These are phyloP conservation scores for Hirtodrosophila alboralis DNA, from an alignment of 2,888 invertebrate species.

Conservation along the genomic window DNA sequence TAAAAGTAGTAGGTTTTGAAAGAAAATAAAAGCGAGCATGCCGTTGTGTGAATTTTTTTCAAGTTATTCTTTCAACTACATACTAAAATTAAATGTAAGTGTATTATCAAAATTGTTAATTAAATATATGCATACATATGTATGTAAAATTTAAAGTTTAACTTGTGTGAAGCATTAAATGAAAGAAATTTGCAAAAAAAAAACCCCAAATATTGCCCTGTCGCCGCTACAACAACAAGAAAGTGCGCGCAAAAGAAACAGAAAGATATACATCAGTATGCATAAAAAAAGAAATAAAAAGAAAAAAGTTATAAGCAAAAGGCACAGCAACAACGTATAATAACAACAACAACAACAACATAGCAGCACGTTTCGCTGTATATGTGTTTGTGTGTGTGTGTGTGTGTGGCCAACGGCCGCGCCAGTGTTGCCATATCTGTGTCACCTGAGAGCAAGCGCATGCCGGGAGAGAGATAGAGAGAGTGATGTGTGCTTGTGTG, in stretches of 20 bases:
- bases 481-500: conserved; percentile 12
- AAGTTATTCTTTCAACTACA: conserved; percentile 35
- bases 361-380: conserved; percentile 49
- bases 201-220: conserved; percentile 27
- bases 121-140: neutral
- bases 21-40: conserved; percentile 27
- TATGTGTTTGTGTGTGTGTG: conserved; percentile 17
- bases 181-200: conserved; percentile 44
- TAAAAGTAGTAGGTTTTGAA: conserved; percentile 3
- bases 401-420: conserved; percentile 30
- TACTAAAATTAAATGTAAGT: conserved; percentile 43
- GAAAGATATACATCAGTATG: conserved; percentile 11
- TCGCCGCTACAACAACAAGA: conserved; percentile 28
- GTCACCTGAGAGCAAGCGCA: conserved; percentile 49
- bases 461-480: conserved; percentile 34
- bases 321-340: conserved; percentile 29
- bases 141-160: neutral
- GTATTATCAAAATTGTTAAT: too few species aligned
- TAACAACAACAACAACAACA: conserved; percentile 39
- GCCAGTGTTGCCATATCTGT: conserved; percentile 64
- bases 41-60: conserved; percentile 48
- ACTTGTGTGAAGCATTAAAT: neutral
- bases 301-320: conserved; percentile 26
- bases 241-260: conserved; percentile 57
- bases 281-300: conserved; percentile 7